Evolutionary conservation across 2,888 invertebrate species (phyloP).

Genomic region (Coleophora flavipennella): DNA sequence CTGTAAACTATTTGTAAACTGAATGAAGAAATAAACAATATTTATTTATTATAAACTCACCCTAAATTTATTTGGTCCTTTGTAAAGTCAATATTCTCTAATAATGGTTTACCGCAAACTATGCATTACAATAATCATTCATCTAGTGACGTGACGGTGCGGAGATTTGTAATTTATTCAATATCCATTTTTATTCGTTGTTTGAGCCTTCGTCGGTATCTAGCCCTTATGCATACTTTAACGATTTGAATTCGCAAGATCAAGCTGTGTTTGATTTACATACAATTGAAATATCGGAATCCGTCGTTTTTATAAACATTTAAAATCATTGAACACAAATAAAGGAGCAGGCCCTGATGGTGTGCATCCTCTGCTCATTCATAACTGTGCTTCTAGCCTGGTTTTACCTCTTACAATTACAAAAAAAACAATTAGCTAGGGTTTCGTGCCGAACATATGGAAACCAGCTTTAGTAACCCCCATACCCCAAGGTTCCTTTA

Average conservation of each 20-base stretch:
- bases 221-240: background rate
- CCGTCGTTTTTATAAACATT: background rate
- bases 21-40: no score
- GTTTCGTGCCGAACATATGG: conserved; percentile 5
- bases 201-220: background rate
- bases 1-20: no score
- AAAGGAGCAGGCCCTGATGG: background rate
- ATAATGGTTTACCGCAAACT: background rate
- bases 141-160: background rate
- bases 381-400: background rate
- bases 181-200: background rate
- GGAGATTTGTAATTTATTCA: background rate
- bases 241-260: background rate
- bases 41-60: background rate
- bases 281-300: background rate
- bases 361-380: background rate
- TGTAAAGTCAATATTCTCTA: background rate
- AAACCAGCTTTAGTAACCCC: conserved; percentile 13
- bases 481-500: conserved; percentile 11
- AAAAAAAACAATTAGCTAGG: background rate
- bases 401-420: background rate
- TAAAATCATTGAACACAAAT: background rate
- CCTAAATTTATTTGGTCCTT: background rate
- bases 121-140: background rate
- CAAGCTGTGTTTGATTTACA: background rate